These are phyloP conservation scores for Latrodectus elegans DNA, from an alignment of 2,888 invertebrate genomes.

Conservation along the genomic window DNA sequence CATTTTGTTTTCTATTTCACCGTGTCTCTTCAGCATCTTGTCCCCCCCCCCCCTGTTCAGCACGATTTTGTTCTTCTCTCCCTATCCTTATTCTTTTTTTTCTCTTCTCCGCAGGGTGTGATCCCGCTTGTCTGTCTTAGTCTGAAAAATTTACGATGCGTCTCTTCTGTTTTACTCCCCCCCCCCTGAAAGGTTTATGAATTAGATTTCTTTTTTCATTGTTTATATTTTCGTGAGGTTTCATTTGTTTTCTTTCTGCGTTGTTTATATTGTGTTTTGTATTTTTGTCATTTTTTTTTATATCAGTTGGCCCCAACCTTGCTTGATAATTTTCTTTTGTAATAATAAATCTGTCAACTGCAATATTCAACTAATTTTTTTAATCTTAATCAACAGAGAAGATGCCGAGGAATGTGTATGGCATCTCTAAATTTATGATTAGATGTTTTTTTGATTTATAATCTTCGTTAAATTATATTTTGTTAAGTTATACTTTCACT, in stretches of 20 bases:
- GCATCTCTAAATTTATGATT: no score
- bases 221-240: background rate
- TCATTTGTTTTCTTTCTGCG: background rate
- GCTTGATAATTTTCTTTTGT: no score
- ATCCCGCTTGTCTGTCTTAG: constrained; percentile 14
- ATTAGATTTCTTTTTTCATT: constrained; percentile 29
- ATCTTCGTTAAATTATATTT: no score
- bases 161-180: constrained; percentile 14
- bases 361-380: no score
- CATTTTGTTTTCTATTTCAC: background rate
- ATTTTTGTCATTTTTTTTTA: background rate
- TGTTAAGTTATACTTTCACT: no score
- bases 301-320: no score
- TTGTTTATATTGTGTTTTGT: background rate
- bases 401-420: no score
- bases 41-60: constrained; percentile 18
- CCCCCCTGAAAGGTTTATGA: constrained; percentile 35
- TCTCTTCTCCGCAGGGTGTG: constrained; percentile 19
- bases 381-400: background rate
- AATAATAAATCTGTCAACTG: no score
- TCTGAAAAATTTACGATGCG: constrained; percentile 38
- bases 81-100: constrained; percentile 3
- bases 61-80: background rate
- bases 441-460: no score
- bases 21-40: constrained; percentile 17